Evolutionary conservation across 2,113 vertebrate species (phyloP), one percentile per base, ranked within the genome.

Genomic region (human): DNA sequence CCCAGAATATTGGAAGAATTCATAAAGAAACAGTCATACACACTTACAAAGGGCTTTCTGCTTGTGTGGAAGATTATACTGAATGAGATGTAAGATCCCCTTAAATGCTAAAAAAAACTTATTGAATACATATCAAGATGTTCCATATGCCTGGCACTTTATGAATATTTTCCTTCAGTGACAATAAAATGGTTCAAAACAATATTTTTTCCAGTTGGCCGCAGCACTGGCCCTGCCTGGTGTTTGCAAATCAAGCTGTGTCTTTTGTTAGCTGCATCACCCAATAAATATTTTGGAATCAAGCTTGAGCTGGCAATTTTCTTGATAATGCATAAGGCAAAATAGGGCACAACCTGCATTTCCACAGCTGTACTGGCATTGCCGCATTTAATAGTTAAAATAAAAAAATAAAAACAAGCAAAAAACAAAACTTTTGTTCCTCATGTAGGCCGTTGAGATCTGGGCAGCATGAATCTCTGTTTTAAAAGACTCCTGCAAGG

Each of bases 241-340:
- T 2, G 6, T 94, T 91, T 93, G 86, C 93, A 97, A 94, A 97
- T 96, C 95, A 97, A 96, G 81, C 95, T 97, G 94, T 93, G 88
- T 92, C 92, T 97, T 98, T 98, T 96, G 94, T 97, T 97, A 92
- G 22, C 90, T 43, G 32, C 86, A 86, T 81, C 82, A 66, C 90
- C 85, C 94, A 97, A 73, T 95, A 80, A 94, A 97, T 93, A 97
- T 83, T 97, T 97, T 95, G 90, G 94, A 97, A 96, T 96, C 90
- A 97, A 73, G 96, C 96, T 66, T 94, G 89, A 96, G 73, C 95
- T 96, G 93, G 96, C 94, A 92, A 93, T 97, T 96, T 98, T 97
- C 94, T 96, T 96, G 96, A 96, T 97, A 89, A 97, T 96, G 81
- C 90, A 81, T 89, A 87, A 97, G 84, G 95, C 90, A 95, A 97